Evolutionary conservation across 2,797 vertebrate genomes (phyloP), one percentile per base, ranked within the genome.

Genomic region (Hapalemur alaotrensis): DNA sequence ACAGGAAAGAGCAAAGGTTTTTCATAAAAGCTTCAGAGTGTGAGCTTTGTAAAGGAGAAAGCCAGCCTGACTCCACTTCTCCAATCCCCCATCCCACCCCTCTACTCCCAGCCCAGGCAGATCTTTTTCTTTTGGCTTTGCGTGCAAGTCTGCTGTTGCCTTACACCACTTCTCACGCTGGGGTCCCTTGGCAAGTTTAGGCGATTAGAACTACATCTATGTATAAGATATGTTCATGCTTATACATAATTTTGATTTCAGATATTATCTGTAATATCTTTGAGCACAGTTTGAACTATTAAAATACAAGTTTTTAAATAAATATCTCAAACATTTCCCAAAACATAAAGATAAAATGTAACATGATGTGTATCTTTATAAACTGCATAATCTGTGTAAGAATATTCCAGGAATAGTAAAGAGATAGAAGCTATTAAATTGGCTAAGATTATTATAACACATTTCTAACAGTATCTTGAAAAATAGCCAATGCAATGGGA

Each of bases 221-320:
- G 4, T 32, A 72, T 43, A 41, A 17, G 50, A 54, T 57, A 82
- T 13, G 28, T 4, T 7, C 35, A 63, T 5, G 41, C 43, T 85
- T 75, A 80, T 46, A 54, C 23, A 54, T 25, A 75, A 89, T 79
- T 91, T 59, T 94, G n/a, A 91, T 50, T 94, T 95, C 50, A 93
- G 59, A 57, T 52, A 38, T 65, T 32, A 94, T 18, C 38, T 86
- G 35, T 93, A 69, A 35, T 65, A 78, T 69, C 72, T 81, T 57
- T 11, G 22, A 76, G 22, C 25, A 90, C 5, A 82, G 7, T 50
- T 54, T 79, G 59, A 89, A 61, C 41, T 72, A 73, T 9, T 35
- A 80, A 93, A 88, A 84, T 81, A 72, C 6, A 86, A 80, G n/a
- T 83, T 28, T 59, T 59, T 69, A 59, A 81, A 57, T 67, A 87